Conservation (phyloP, 2,888 invertebrate genomes). For the Gari tellinella region DNA sequence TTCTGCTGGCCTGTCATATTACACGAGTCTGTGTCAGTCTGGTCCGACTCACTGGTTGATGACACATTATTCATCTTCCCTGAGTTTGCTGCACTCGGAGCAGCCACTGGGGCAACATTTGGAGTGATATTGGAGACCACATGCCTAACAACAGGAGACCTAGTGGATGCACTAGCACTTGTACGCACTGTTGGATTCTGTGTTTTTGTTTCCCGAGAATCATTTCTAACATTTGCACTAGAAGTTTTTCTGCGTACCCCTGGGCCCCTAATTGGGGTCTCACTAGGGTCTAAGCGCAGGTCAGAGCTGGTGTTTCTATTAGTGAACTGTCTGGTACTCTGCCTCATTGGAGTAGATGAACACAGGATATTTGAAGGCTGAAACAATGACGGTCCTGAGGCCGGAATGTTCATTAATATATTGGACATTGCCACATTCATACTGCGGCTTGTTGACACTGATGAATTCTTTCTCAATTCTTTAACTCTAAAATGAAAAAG, state of each 20-base stretch:
- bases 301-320: slow-evolving; percentile 59
- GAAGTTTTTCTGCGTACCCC: slow-evolving; percentile 67
- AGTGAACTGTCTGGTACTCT: slow-evolving; percentile 55
- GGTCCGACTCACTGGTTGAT: slow-evolving; percentile 68
- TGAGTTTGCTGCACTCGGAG: slow-evolving; percentile 9
- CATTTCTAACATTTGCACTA: slow-evolving; percentile 31
- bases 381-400: slow-evolving; percentile 75
- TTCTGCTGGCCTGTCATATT: slow-evolving; percentile 69
- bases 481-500: slow-evolving; percentile 71
- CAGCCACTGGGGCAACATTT: slow-evolving; percentile 13
- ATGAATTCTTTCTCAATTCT: slow-evolving; percentile 65
- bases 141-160: slow-evolving; percentile 38
- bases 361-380: slow-evolving; percentile 78
- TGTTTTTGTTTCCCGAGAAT: slow-evolving; percentile 17
- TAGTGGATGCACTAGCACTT: slow-evolving; percentile 24
- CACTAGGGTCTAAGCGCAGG: slow-evolving; percentile 71
- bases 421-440: slow-evolving; percentile 68
- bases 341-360: slow-evolving; percentile 77
- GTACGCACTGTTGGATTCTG: slow-evolving; percentile 15
- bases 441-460: slow-evolving; percentile 62
- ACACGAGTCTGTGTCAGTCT: slow-evolving; percentile 76
- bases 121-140: background rate
- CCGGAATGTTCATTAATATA: slow-evolving; percentile 77
- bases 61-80: slow-evolving; percentile 44
- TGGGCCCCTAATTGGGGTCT: slow-evolving; percentile 77